phyloP scores from a whole-genome alignment of 2,797 vertebrate genomes.

The Syngnathus rostellatus region DNA sequence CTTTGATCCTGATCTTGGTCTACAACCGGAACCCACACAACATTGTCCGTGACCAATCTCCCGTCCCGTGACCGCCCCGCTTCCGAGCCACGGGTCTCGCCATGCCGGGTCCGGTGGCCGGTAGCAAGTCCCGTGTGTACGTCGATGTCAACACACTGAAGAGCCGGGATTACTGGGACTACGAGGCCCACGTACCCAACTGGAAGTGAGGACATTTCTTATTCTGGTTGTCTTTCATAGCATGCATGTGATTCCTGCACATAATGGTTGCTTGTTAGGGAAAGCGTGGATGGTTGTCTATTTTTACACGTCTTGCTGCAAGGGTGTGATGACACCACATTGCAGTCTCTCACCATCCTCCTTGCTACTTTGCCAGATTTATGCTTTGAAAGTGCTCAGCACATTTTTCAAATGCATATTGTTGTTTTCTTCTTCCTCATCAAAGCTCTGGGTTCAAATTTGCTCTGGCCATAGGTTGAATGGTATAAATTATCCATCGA shows the following conservation, averaged over 20 bases:
- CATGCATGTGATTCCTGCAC: constrained; percentile 2
- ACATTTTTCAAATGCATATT: not conserved
- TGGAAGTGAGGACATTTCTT: constrained; percentile 81
- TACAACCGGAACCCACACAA: not conserved
- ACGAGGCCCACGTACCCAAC: constrained; percentile 90
- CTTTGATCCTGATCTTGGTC: not conserved
- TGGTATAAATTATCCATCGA: not conserved
- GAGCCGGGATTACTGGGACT: constrained; percentile 98
- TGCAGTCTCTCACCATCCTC: constrained; percentile 9
- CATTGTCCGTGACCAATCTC: constrained; percentile 7
- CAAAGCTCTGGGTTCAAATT: not conserved
- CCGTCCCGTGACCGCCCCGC: constrained; percentile 25
- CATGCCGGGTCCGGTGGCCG: constrained; percentile 95
- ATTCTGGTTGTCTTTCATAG: not conserved
- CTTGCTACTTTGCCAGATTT: not conserved
- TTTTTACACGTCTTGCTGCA: constrained; percentile 20
- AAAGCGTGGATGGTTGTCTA: constrained; percentile 9
- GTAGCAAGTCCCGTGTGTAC: constrained; percentile 95
- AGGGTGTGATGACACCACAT: constrained; percentile 27
- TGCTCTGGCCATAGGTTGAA: not conserved
- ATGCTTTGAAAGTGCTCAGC: not conserved
- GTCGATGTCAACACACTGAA: constrained; percentile 95
- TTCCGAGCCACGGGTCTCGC: constrained; percentile 76
- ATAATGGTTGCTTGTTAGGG: not conserved
- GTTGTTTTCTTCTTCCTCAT: not conserved